Base-by-base conservation (phyloP, 2,113 vertebrate species). In the Tragelaphus imberbis region DNA sequence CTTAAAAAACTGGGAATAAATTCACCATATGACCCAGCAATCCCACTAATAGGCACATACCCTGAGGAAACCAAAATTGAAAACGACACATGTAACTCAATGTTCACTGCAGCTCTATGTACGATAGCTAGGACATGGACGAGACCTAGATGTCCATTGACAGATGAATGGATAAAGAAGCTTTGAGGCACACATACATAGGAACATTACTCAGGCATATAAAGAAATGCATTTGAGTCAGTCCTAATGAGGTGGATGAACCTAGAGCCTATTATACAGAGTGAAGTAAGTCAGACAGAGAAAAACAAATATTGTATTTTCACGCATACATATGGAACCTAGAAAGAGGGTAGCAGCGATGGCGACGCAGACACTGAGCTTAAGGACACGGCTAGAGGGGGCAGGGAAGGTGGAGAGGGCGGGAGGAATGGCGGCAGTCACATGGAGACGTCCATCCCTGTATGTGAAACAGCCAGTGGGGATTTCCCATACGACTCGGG, bases 401-500 rank as follows among this genome's bases (percentile, higher is more conserved):
- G 65, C 17, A 2, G 65, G 17, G 65, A 6, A 71, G n/a, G 36
- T 1, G n/a, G 68, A 6, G n/a, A 71, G 68, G 9, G 68, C 11
- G 19, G 68, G 68, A 23, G n/a, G n/a, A 71, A 40, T 40, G 65
- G 65, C 5, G 0, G 3, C 19, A 36, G 65, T 3, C n/a, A 71
- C 19, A 11, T 5, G n/a, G n/a, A 40, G n/a, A 40, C 19, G 12
- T 21, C 17, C 68, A 5, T 10, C n/a, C 9, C 17, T 2, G 33
- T 36, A 2, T 3, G 65, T 36, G 10, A 6, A 21, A 11, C 68
- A 11, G n/a, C n/a, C 68, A 21, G 0, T 6, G 19, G 10, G 65
- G 11, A 6, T 36, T 5, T 71, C n/a, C 65, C 4, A 0, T 2
- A 5, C 0, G 9, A 36, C 65, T 21, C 4, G 4, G n/a, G 65